A percentile compares a stretch with the other conserved stretches of the same genome.
These are phyloP conservation scores for Troilus luridus DNA, from an alignment of 2,888 invertebrate genomes.

Conservation along the genomic window DNA sequence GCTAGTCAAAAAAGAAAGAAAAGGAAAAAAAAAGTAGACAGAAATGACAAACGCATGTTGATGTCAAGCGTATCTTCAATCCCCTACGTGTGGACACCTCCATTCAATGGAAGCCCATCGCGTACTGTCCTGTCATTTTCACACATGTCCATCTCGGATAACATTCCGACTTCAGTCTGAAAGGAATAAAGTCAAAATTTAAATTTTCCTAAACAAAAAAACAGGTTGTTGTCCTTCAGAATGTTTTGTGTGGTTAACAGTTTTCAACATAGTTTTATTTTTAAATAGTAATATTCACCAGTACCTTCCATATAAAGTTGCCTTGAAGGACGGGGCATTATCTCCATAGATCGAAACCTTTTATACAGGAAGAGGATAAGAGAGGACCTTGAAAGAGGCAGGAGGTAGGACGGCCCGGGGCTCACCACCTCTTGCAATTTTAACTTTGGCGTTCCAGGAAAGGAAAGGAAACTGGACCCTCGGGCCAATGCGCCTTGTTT, in stretches of 20 bases:
- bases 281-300: not conserved
- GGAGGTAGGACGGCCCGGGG: not conserved
- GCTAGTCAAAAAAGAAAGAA: too few species aligned
- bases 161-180: too few species aligned
- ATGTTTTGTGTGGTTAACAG: not conserved
- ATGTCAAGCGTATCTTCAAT: too few species aligned
- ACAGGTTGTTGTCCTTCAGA: not conserved
- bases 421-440: conserved; percentile 35
- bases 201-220: too few species aligned
- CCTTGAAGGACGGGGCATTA: not conserved
- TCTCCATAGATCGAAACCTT: not conserved
- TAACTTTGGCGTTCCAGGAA: not conserved
- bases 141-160: too few species aligned
- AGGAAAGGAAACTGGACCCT: not conserved
- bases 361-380: not conserved
- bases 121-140: too few species aligned
- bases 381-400: not conserved
- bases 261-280: not conserved
- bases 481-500: not conserved
- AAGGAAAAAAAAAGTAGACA: too few species aligned
- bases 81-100: too few species aligned
- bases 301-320: not conserved
- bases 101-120: too few species aligned
- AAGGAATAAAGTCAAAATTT: too few species aligned
- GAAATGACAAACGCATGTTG: too few species aligned